Conservation (phyloP, 2,113 vertebrate species). For the Neopipo cinnamomea region DNA sequence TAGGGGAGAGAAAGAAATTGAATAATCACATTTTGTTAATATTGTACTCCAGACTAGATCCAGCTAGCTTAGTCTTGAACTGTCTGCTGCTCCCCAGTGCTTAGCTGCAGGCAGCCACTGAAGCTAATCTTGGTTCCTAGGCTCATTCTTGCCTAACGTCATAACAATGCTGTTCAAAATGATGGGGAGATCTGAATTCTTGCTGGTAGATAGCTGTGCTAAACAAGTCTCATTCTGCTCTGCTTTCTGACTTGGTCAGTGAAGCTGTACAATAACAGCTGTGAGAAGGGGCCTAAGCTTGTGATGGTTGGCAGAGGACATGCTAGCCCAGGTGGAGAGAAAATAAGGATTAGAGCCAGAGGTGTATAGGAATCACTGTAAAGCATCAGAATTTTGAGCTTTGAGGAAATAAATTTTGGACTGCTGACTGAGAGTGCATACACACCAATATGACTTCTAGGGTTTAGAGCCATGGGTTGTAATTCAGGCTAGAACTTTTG, state of each 20-base stretch:
- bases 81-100: not conserved
- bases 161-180: not conserved
- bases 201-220: not conserved
- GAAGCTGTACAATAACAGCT: accelerated
- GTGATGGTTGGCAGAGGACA: not conserved
- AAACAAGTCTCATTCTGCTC: not conserved
- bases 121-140: not conserved
- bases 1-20: not conserved
- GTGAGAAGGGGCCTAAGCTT: not conserved
- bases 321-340: not conserved
- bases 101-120: not conserved
- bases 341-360: not conserved
- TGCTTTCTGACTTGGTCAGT: not conserved
- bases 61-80: slow-evolving; percentile 15
- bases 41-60: not conserved
- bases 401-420: not conserved
- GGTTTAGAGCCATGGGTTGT: not conserved
- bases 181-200: not conserved
- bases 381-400: not conserved
- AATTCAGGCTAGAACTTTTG: not conserved
- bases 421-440: not conserved
- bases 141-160: not conserved
- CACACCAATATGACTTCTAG: not conserved
- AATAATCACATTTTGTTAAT: not conserved
- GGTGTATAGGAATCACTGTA: not conserved